phyloP scores from a whole-genome alignment of 2,113 vertebrate genomes.

The Patagioenas fasciata region DNA sequence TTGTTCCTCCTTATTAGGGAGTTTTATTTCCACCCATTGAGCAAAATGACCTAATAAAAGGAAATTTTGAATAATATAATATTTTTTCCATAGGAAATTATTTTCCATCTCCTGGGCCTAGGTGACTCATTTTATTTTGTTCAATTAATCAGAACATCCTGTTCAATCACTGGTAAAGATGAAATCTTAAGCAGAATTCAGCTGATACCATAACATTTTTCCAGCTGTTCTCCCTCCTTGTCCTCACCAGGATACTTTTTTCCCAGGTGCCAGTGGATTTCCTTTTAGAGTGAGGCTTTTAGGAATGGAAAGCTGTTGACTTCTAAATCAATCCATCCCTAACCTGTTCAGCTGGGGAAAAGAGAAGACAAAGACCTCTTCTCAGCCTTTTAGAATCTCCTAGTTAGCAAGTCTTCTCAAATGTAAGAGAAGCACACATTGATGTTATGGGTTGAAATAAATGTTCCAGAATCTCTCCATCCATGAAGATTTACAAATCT shows the following conservation, averaged over 20 bases:
- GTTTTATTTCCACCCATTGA: neutral
- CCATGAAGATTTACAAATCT: constrained; percentile 11
- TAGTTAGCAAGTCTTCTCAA: neutral
- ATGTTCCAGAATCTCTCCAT: neutral
- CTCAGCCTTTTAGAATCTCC: neutral
- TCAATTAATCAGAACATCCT: neutral
- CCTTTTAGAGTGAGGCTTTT: neutral
- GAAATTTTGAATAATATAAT: neutral
- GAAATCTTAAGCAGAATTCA: neutral
- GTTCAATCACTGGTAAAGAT: neutral
- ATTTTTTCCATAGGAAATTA: neutral
- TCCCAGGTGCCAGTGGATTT: neutral
- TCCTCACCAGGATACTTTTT: neutral
- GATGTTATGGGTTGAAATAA: neutral
- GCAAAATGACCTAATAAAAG: neutral
- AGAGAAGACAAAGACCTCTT: neutral
- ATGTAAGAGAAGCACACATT: neutral
- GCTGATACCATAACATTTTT: neutral
- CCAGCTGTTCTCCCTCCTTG: neutral
- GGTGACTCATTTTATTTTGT: neutral
- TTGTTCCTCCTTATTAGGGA: neutral
- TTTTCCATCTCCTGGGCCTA: neutral
- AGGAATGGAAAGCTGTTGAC: neutral
- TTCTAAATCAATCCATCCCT: neutral
- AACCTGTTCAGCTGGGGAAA: neutral